Evolutionary conservation across 1,140 invertebrate genomes (phyloP).

Genomic region (Harlomillsia oculata): DNA sequence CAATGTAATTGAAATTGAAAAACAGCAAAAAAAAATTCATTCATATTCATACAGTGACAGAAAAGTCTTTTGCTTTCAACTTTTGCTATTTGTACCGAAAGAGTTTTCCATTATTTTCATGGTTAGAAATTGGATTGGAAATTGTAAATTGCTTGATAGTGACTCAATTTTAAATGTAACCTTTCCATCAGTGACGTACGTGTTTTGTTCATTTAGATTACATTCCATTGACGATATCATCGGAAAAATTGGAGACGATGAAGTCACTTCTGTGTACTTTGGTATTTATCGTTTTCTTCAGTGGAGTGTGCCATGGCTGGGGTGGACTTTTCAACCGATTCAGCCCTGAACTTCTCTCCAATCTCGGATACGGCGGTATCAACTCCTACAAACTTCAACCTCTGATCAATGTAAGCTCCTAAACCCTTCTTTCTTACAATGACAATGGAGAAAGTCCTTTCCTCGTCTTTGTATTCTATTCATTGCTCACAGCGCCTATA

Average conservation of each 20-base stretch:
- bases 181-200: too few species aligned
- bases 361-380: conserved; percentile 61
- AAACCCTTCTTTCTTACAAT: background rate
- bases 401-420: conserved; percentile 46
- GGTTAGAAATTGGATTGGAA: too few species aligned
- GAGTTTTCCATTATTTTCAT: too few species aligned
- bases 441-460: conserved; percentile 34
- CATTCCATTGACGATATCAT: too few species aligned
- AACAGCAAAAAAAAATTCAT: too few species aligned
- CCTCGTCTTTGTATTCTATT: background rate
- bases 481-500: background rate
- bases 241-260: conserved; percentile 14
- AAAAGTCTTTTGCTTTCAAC: too few species aligned
- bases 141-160: too few species aligned
- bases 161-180: too few species aligned
- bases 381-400: conserved; percentile 46
- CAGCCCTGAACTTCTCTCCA: conserved; percentile 70
- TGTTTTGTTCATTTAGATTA: too few species aligned
- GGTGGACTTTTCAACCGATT: conserved; percentile 73
- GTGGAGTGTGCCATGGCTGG: conserved; percentile 43
- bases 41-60: too few species aligned
- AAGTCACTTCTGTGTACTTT: conserved; percentile 23
- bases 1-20: too few species aligned
- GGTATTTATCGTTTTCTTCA: conserved; percentile 10
- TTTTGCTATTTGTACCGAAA: too few species aligned